Base-by-base conservation (phyloP, 2,113 vertebrate species). In the Mirza zaza region DNA sequence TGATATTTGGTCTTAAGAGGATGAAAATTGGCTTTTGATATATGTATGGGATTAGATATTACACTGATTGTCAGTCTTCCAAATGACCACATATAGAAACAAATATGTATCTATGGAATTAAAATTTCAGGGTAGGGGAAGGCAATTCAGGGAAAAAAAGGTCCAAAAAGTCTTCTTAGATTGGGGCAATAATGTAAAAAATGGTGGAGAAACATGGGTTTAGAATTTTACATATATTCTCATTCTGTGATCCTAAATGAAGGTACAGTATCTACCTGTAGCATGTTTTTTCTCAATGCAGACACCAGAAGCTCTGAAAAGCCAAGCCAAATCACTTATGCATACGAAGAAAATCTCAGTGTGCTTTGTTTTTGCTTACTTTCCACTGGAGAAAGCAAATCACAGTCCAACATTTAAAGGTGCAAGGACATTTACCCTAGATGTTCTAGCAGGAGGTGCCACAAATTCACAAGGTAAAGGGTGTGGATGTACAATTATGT, bases 1-100 rank as follows among this genome's bases (percentile, higher is more conserved):
- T 5, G 1, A 34, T 42, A 59, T 65, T 12, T 12, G 6, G 12
- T 20, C 4, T 14, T 4, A 13, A 50, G 17, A 45, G 6, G 1
- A 14, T 48, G 32, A 68, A 89, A 63, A 36, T 29, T 50, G 0
- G 4, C 70, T 87, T 0, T 65, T 55, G 25, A 23, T 48, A 4
- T 18, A 3, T 93, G n/a, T 36, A 9, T 59, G 20, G 42, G 8
- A 63, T 55, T 80, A 80, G 4, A 48, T 45, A 50, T 55, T 80
- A 57, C 7, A 55, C 68, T 52, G 7, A 67, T 48, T n/a, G 29
- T 2, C 83, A 2, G 65, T 68, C 36, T 61, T 73, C 8, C 48
- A 34, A 91, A 77, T 3, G 9, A 0, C 18, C 11, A 87, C 0
- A 61, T 57, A 84, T n/a, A 83, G 32, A 94, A 70, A 34, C 23